phyloP scores from a whole-genome alignment of 2,113 vertebrate genomes.

The Himantopus leucocephalus region DNA sequence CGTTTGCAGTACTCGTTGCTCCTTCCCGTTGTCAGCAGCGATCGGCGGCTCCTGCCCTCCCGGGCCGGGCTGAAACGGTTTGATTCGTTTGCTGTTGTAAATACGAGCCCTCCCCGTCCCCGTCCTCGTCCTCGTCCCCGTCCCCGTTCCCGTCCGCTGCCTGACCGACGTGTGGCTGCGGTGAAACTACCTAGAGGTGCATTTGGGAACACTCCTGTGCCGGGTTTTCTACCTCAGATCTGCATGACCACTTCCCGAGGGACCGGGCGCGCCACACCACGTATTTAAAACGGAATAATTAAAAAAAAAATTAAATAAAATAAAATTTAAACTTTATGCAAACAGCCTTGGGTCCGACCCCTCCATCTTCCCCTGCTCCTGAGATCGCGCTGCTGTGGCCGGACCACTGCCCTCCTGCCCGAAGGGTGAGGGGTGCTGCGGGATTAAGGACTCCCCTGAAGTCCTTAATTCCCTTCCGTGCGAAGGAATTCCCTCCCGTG shows the following conservation, averaged over 20 bases:
- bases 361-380: neutral
- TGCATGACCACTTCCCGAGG: constrained; percentile 73
- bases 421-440: neutral
- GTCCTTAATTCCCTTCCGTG: too few relatives aligned
- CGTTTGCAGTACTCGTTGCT: neutral
- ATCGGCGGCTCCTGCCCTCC: constrained; percentile 20
- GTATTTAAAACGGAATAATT: constrained; percentile 72
- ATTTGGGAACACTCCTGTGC: constrained; percentile 66
- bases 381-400: fast-evolving
- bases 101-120: neutral
- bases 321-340: constrained; percentile 60
- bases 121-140: neutral
- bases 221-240: constrained; percentile 80
- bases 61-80: constrained; percentile 6
- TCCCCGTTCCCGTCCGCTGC: constrained; percentile 13
- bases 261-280: constrained; percentile 65
- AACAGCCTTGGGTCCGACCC: neutral
- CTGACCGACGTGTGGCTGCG: constrained; percentile 57
- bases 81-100: constrained; percentile 45
- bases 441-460: neutral
- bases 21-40: neutral
- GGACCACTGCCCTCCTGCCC: too few relatives aligned
- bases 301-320: constrained; percentile 47
- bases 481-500: neutral
- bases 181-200: constrained; percentile 81